Evolutionary conservation across 2,113 vertebrate species (phyloP).

Genomic region (Dipodomys stephensi): DNA sequence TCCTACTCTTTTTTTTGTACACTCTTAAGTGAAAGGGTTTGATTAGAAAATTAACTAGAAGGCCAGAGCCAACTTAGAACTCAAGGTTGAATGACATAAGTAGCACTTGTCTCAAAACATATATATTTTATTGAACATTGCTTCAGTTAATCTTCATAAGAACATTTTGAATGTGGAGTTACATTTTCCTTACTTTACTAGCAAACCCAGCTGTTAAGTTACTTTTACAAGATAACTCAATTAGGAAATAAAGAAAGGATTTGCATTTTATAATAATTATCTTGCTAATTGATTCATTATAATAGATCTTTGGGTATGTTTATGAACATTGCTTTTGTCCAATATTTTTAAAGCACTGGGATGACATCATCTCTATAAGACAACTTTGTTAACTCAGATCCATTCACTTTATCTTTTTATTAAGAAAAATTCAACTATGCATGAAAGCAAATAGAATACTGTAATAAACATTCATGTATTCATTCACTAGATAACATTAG

Average conservation of each 20-base stretch:
- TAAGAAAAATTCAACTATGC: conserved; percentile 11
- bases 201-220: conserved; percentile 24
- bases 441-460: neutral
- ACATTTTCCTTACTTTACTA: neutral
- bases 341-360: conserved; percentile 35
- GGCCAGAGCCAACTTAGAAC: neutral
- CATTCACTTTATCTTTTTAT: conserved; percentile 35
- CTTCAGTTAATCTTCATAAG: neutral
- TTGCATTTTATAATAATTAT: conserved; percentile 48
- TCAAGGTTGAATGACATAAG: neutral
- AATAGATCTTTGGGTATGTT: neutral
- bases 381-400: conserved; percentile 5
- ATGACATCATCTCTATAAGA: conserved; percentile 11
- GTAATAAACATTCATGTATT: neutral
- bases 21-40: neutral
- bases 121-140: neutral
- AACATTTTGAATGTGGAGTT: neutral
- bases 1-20: neutral
- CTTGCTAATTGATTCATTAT: conserved; percentile 41
- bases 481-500: neutral
- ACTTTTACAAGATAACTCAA: conserved; percentile 41
- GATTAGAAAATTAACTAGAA: conserved; percentile 5
- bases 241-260: conserved; percentile 19
- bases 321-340: conserved; percentile 23
- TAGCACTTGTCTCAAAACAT: neutral